Base-by-base conservation (phyloP, 2,888 invertebrate genomes). In the Cheilosia grossa region DNA sequence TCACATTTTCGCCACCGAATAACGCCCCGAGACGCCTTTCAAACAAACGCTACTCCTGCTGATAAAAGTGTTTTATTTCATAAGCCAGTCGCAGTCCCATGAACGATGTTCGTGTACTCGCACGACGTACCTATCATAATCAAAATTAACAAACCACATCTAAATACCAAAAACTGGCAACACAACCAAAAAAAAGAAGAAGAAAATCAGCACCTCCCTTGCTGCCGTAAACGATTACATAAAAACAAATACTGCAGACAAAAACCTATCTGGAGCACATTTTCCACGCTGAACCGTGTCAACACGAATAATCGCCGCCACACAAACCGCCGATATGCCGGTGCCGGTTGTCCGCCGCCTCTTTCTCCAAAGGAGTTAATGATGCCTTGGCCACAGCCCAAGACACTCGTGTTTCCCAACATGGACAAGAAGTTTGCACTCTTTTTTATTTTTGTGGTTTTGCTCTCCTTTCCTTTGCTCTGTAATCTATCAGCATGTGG, bases 341-440 rank as follows among this genome's bases (percentile, higher is more conserved):
- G 19, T 4, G 47, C 54, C 56, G 33, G 64, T 56, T 15, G 10
- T 54, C 6, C 59, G 19, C 4, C 54, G 19, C 72, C 66, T 66
- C 56, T 63, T 64, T 79, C 64, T 82, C 40, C 61, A 7, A 42
- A 21, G 42, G 44, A 58, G 67, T 54, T 61, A 80, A 67, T 80
- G 67, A 74, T 80, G 67, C 63, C 33, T 67, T 51, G 42, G 75
- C 77, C 82, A 77, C 72, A 77, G 77, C 78, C 82, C 78, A 82
- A 72, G 53, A 61, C 70, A 63, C 58, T 44, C 15, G 44, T 64
- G 40, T 64, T 70, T 66, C 53, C 59, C 69, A 75, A 82, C 59
- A 77, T 56, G 54, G 72, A 77, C 66, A 54, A 66, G 54, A 58
- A 64, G 49, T 64, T 37, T 74, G 54, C 54, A 37, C 51, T 51